Conservation (phyloP, 2,888 invertebrate genomes). For the Saturnia japonica region DNA sequence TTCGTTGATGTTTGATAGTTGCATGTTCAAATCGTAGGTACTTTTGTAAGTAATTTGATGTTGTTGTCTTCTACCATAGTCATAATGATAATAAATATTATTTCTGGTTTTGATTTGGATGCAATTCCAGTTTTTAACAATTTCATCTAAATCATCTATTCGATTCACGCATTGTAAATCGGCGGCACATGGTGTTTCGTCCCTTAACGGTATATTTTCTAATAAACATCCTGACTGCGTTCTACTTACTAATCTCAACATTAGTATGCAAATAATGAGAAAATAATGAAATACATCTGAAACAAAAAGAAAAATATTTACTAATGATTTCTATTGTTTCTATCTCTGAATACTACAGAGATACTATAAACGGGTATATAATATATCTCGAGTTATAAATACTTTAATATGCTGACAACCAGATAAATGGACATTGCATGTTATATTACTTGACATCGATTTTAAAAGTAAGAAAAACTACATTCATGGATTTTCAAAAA, state of each 20-base stretch:
- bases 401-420: too few relatives aligned
- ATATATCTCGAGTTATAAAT: too few relatives aligned
- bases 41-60: neutral
- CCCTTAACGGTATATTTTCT: neutral
- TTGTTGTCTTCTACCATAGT: neutral
- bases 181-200: neutral
- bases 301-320: neutral
- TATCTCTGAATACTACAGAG: neutral
- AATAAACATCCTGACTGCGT: neutral
- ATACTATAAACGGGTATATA: too few relatives aligned
- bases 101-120: neutral
- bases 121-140: constrained; percentile 14
- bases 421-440: too few relatives aligned
- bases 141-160: neutral
- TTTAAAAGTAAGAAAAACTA: too few relatives aligned
- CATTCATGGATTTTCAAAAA: too few relatives aligned
- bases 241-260: neutral
- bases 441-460: too few relatives aligned
- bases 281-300: neutral
- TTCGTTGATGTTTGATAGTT: neutral
- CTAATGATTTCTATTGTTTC: neutral
- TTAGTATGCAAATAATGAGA: neutral
- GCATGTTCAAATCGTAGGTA: constrained; percentile 4
- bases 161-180: neutral
- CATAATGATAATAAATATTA: constrained; percentile 9